Evolutionary conservation across 2,113 vertebrate genomes (phyloP).

Genomic region (Sorex fumeus): DNA sequence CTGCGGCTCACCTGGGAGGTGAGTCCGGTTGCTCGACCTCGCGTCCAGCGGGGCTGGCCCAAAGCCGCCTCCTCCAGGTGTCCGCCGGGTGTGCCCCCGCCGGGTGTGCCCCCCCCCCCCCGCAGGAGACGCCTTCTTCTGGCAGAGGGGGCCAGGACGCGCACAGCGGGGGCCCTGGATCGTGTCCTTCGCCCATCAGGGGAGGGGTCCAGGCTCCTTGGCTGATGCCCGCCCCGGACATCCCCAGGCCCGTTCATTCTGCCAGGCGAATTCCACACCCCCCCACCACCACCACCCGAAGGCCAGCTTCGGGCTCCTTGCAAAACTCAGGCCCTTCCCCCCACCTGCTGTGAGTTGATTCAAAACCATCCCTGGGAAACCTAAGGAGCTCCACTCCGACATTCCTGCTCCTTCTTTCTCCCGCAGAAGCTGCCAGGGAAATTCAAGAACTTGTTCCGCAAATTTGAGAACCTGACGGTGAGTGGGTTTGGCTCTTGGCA

Average conservation of each 20-base stretch:
- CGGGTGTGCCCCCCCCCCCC: too few relatives aligned
- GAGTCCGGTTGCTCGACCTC: not conserved
- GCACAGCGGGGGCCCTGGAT: too few relatives aligned
- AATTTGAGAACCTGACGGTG: constrained; percentile 96
- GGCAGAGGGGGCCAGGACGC: too few relatives aligned
- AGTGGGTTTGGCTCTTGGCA: constrained; percentile 81
- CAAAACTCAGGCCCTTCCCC: not conserved
- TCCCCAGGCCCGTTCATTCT: not conserved
- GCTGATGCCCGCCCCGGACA: too few relatives aligned
- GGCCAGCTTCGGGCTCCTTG: not conserved
- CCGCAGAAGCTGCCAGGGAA: constrained; percentile 97
- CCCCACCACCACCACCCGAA: not conserved
- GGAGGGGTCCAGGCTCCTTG: too few relatives aligned
- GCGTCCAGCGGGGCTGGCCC: too few relatives aligned
- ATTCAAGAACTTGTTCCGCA: constrained; percentile 97
- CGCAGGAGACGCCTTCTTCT: too few relatives aligned
- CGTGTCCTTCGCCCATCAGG: too few relatives aligned
- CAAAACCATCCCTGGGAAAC: not conserved
- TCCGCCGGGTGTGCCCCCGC: too few relatives aligned
- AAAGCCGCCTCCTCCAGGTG: too few relatives aligned
- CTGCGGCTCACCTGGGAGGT: constrained; percentile 97
- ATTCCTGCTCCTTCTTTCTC: constrained; percentile 39
- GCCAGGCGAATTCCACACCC: not conserved
- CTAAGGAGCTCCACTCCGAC: constrained; percentile 31
- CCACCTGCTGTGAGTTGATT: not conserved